Percentiles rank a stretch among this genome's conserved stretches.
These are phyloP conservation scores for Acropternis orthonyx DNA, from an alignment of 2,797 vertebrate genomes.

Conservation along the genomic window DNA sequence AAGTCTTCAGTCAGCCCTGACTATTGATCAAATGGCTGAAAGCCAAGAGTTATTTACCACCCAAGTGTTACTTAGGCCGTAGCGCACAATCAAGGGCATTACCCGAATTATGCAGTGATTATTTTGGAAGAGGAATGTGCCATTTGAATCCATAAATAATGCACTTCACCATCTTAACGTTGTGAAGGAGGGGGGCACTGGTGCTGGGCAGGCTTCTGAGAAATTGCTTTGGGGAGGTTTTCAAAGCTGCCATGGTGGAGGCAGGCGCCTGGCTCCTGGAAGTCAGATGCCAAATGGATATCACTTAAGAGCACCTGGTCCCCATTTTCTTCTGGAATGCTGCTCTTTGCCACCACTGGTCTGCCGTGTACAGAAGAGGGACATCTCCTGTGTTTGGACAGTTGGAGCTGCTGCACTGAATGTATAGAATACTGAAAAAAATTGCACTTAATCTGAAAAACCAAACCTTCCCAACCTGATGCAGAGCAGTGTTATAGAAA, in stretches of 20 bases:
- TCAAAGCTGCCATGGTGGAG: background rate
- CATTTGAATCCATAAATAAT: slow-evolving; percentile 59
- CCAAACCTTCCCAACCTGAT: background rate
- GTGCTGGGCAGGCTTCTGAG: background rate
- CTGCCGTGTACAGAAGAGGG: background rate
- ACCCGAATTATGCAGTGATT: background rate
- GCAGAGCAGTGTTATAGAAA: background rate
- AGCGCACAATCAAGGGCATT: background rate
- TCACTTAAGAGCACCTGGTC: background rate
- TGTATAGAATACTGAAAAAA: background rate
- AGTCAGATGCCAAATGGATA: background rate
- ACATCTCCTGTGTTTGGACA: background rate
- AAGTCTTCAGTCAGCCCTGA: background rate
- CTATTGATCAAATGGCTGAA: slow-evolving; percentile 10
- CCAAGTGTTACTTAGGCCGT: background rate
- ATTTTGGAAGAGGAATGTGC: slow-evolving; percentile 3
- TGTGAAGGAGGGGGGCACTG: background rate
- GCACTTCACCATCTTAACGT: background rate
- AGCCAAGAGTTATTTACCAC: slow-evolving; percentile 20
- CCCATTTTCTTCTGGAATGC: background rate
- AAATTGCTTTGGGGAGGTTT: background rate
- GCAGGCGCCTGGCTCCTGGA: background rate
- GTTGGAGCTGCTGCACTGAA: background rate
- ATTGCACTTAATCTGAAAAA: background rate
- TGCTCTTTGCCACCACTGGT: background rate